A percentile compares a stretch with the other conserved stretches of the same genome.
These are phyloP conservation scores for Coelopa frigida DNA, from an alignment of 1,140 invertebrate species.

Conservation along the genomic window DNA sequence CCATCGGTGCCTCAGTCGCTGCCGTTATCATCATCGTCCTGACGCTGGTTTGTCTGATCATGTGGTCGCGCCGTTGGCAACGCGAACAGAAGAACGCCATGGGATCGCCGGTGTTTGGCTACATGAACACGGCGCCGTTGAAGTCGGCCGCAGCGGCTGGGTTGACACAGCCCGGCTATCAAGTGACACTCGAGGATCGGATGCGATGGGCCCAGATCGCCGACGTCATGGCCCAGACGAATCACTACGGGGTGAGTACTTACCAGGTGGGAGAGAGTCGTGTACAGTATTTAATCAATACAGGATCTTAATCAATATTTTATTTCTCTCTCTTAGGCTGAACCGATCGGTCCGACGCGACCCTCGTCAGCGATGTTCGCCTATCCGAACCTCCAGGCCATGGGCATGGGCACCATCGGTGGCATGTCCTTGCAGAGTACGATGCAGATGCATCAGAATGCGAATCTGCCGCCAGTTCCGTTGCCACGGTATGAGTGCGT, in stretches of 20 bases:
- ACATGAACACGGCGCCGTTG: constrained; percentile 67
- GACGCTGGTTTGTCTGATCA: constrained; percentile 77
- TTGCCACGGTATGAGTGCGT: constrained; percentile 51
- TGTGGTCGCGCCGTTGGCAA: constrained; percentile 89
- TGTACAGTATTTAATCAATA: neutral
- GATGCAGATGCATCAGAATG: constrained; percentile 40
- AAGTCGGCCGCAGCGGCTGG: constrained; percentile 57
- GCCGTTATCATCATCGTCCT: constrained; percentile 81
- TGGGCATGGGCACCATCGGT: constrained; percentile 33
- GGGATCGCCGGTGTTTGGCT: constrained; percentile 73
- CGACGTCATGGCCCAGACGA: constrained; percentile 73
- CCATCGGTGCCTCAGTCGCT: constrained; percentile 79
- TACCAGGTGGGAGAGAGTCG: neutral
- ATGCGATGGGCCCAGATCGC: constrained; percentile 78
- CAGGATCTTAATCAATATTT: neutral
- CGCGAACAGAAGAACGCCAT: constrained; percentile 71
- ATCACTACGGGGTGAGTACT: constrained; percentile 67
- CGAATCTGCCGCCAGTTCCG: constrained; percentile 58
- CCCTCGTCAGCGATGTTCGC: constrained; percentile 75
- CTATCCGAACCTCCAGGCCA: constrained; percentile 55
- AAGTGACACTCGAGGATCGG: constrained; percentile 65
- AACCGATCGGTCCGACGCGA: constrained; percentile 61
- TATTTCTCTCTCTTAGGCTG: constrained; percentile 46
- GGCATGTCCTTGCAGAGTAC: constrained; percentile 52
- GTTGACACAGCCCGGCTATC: constrained; percentile 55